These are phyloP conservation scores for Gracilinanus agilis DNA, from an alignment of 2,113 vertebrate species.

Conservation along the genomic window DNA sequence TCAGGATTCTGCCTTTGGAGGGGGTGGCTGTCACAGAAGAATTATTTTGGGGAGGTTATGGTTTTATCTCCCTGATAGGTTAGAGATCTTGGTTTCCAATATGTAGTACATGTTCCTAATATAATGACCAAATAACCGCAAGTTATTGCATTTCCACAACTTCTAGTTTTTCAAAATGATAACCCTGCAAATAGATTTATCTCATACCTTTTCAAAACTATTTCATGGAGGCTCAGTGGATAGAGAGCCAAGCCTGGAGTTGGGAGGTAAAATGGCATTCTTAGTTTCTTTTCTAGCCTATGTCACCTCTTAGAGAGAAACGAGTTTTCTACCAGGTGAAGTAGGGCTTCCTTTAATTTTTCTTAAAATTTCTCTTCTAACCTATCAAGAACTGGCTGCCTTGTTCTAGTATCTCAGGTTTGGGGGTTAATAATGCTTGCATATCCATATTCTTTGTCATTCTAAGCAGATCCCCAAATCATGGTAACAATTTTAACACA, in stretches of 20 bases:
- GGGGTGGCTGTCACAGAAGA: not conserved
- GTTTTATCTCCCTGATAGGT: not conserved
- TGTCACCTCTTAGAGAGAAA: not conserved
- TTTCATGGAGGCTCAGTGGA: not conserved
- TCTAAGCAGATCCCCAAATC: not conserved
- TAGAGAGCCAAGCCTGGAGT: no score
- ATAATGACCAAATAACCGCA: not conserved
- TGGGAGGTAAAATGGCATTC: not conserved
- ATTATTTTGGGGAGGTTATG: not conserved
- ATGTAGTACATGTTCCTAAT: not conserved
- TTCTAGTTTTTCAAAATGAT: not conserved
- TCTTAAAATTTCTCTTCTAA: not conserved
- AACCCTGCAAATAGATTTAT: not conserved
- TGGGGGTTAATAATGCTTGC: not conserved
- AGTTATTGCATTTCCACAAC: no score
- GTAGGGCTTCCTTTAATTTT: not conserved
- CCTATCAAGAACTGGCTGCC: not conserved
- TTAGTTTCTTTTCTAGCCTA: not conserved
- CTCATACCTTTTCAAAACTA: not conserved
- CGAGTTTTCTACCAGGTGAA: not conserved
- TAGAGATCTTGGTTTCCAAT: not conserved
- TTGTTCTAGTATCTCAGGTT: not conserved
- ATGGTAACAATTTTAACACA: not conserved
- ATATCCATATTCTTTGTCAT: not conserved
- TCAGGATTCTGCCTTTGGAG: not conserved